Percentiles rank a stretch among this genome's conserved stretches.
Conservation (phyloP, 1,140 invertebrate genomes). For the Drosophila lacteicornis region DNA sequence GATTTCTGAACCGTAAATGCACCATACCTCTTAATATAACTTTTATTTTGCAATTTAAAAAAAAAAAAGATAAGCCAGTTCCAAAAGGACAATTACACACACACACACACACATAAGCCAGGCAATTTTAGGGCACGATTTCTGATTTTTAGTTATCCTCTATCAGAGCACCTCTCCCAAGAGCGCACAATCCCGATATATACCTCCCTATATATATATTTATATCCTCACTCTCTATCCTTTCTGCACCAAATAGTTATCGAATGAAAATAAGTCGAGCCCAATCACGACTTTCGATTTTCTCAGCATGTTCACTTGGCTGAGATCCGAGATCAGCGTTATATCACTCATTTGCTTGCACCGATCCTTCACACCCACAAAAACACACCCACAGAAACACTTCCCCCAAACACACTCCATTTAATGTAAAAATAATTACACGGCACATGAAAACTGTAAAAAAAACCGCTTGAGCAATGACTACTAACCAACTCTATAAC, state of each 20-base stretch:
- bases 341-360: conserved; percentile 65
- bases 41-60: conserved; percentile 19
- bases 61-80: background rate
- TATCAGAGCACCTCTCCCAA: conserved; percentile 42
- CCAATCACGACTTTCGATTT: conserved; percentile 12
- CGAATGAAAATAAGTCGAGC: conserved; percentile 24
- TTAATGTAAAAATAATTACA: conserved; percentile 57
- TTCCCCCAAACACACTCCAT: conserved; percentile 23
- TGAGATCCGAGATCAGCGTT: conserved; percentile 29
- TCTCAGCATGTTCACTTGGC: conserved; percentile 23
- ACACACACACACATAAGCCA: conserved; percentile 33
- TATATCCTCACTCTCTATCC: conserved; percentile 36
- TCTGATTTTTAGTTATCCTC: conserved; percentile 28
- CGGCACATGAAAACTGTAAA: conserved; percentile 53
- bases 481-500: conserved; percentile 58
- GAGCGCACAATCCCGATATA: conserved; percentile 44
- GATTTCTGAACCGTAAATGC: conserved; percentile 13
- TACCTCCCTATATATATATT: conserved; percentile 19
- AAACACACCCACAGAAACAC: conserved; percentile 13
- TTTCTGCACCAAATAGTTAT: conserved; percentile 28
- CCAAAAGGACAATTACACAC: conserved; percentile 2
- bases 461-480: conserved; percentile 63
- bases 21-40: conserved; percentile 14
- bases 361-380: conserved; percentile 38
- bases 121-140: conserved; percentile 43